Evolutionary conservation across 2,888 invertebrate species (phyloP).

Genomic region (Isoperla grammatica): DNA sequence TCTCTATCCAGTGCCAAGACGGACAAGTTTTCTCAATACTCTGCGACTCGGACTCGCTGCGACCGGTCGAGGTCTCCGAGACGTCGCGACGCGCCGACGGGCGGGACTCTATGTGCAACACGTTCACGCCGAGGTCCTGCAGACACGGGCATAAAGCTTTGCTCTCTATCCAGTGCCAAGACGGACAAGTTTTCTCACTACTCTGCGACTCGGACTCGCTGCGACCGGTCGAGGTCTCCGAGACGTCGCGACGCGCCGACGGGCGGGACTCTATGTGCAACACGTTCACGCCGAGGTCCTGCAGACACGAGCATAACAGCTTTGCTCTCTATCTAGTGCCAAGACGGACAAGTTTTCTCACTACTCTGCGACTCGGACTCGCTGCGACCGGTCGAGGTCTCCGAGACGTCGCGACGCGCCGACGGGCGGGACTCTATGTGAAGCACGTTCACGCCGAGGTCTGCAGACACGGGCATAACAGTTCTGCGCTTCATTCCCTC

Average conservation of each 20-base stretch:
- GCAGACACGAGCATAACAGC: conserved; percentile 14
- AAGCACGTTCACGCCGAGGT: conserved; percentile 87
- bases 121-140: conserved; percentile 85
- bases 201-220: conserved; percentile 55
- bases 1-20: too few relatives aligned
- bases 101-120: conserved; percentile 91
- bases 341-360: too few relatives aligned
- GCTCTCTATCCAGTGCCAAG: too few relatives aligned
- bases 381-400: too few relatives aligned
- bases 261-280: conserved; percentile 91
- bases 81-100: conserved; percentile 48
- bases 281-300: conserved; percentile 89
- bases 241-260: conserved; percentile 43
- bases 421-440: conserved; percentile 90
- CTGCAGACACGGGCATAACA: too few relatives aligned
- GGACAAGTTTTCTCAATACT: too few relatives aligned
- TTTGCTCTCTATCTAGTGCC: too few relatives aligned
- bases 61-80: conserved; percentile 44
- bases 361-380: too few relatives aligned
- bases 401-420: conserved; percentile 37
- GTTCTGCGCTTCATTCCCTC: too few relatives aligned
- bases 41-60: conserved; percentile 54
- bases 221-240: conserved; percentile 45
- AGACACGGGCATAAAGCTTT: too few relatives aligned
- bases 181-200: too few relatives aligned